Evolutionary conservation across 2,888 invertebrate species (phyloP), one percentile per base, ranked within the genome.

Genomic region (Cordylochernes scorpioides): DNA sequence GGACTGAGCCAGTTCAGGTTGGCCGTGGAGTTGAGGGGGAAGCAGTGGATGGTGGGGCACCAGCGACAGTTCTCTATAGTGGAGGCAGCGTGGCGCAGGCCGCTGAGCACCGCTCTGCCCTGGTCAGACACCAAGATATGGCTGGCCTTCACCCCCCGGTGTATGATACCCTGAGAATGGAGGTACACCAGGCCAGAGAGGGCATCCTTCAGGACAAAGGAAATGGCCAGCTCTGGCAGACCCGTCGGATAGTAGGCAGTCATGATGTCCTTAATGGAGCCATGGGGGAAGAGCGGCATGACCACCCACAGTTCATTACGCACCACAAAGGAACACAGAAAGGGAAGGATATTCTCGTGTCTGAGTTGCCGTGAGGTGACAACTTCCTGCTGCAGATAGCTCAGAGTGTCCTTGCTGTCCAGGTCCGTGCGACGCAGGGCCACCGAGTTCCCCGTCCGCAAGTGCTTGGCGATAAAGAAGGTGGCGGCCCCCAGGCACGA

Each of bases 1-100:
- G 86, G 86, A 45, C 84, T 82, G 9, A 82, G 61, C 80, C 84
- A 88, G 54, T 77, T 74, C 4, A 86, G 57, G 46, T 71, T 71
- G 36, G 64, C 60, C 15, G 62, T 57, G 32, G 70, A 67, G 3
- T 65, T 63, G 0, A 65, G 60, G 1, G 78, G 75, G 49, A 78
- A 68, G 24, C 67, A 67, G 53, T 75, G 72, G 17, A 82, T 61
- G 14, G 60, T 62, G 37, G 58, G 59, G 43, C 65, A 64, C 47
- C 71, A 61, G 42, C 63, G 62, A 2, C 78, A 80, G 44, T 70
- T 65, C 37, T 63, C 58, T 39, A 74, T 58, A 42, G 74, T 63
- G 32, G 65, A 65, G 34, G 69, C 72, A 3, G 73, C 68, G 48
- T 73, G 73, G 9, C 77, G 62, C 29, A 84, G 62, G 2, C 82